Percentiles rank a stretch among this genome's conserved stretches.
Conservation (phyloP, 2,888 invertebrate species). For the Margaritifera margaritifera region DNA sequence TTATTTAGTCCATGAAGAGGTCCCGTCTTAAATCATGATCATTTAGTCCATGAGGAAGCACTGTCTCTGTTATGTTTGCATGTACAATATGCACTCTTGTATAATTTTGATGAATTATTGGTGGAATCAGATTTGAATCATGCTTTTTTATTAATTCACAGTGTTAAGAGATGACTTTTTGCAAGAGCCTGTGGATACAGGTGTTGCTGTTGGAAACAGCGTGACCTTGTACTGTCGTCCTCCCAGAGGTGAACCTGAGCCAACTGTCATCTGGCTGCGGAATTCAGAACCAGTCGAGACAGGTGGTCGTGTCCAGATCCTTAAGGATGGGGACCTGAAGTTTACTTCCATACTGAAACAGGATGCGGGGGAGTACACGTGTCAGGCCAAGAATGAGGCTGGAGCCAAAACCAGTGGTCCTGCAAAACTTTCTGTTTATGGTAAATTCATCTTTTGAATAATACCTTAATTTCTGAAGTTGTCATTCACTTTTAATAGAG, state of each 20-base stretch:
- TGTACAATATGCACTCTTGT: too few species aligned
- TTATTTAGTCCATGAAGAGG: too few species aligned
- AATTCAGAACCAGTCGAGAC: slow-evolving; percentile 81
- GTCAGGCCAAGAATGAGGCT: slow-evolving; percentile 92
- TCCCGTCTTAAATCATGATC: too few species aligned
- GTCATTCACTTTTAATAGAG: too few species aligned
- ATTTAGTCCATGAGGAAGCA: too few species aligned
- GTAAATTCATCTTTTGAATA: slow-evolving; percentile 27
- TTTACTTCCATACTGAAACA: slow-evolving; percentile 89
- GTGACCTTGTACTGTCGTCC: slow-evolving; percentile 87
- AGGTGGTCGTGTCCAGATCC: slow-evolving; percentile 79
- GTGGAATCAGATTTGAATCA: too few species aligned
- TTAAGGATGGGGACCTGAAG: slow-evolving; percentile 92
- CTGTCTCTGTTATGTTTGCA: too few species aligned
- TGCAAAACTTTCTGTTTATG: slow-evolving; percentile 57
- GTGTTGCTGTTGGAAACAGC: slow-evolving; percentile 81
- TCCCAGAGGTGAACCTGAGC: slow-evolving; percentile 92
- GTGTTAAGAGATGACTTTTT: slow-evolving; percentile 93
- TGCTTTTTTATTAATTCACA: slow-evolving; percentile 73
- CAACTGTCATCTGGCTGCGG: slow-evolving; percentile 89
- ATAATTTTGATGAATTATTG: too few species aligned
- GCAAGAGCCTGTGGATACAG: slow-evolving; percentile 86
- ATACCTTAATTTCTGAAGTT: too few species aligned
- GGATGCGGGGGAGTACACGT: slow-evolving; percentile 93
- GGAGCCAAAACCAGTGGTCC: slow-evolving; percentile 87